A percentile compares a stretch with the other conserved stretches of the same genome.
Evolutionary conservation across 1,140 invertebrate genomes (phyloP).

Genomic region (Metaphire vulgaris): DNA sequence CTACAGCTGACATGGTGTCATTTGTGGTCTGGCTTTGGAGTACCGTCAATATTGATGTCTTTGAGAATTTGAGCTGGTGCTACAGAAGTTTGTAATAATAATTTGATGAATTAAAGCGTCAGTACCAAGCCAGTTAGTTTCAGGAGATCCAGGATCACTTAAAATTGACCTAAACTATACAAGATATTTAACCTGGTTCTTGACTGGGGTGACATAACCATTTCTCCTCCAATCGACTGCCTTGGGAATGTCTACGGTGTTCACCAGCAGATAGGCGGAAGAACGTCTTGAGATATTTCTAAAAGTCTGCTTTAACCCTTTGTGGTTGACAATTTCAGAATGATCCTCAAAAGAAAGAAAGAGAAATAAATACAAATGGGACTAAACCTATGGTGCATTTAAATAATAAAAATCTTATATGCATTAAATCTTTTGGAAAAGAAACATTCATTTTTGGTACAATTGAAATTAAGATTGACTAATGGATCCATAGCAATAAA

Average conservation of each 20-base stretch:
- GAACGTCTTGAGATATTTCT: too few species aligned
- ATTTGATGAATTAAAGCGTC: neutral
- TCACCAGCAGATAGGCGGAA: too few species aligned
- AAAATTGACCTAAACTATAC: neutral
- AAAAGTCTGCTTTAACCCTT: too few species aligned
- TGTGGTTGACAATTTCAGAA: too few species aligned
- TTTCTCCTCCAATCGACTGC: slow-evolving; percentile 72
- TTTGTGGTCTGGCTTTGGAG: neutral
- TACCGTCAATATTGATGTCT: neutral
- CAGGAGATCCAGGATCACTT: neutral
- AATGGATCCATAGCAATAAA: too few species aligned
- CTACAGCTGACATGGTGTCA: neutral
- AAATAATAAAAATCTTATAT: too few species aligned
- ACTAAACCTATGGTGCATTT: too few species aligned
- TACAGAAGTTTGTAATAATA: neutral
- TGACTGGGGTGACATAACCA: slow-evolving; percentile 81
- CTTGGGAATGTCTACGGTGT: neutral
- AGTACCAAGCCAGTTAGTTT: neutral
- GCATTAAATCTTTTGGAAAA: too few species aligned
- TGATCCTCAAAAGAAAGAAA: too few species aligned
- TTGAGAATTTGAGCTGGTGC: neutral
- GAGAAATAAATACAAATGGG: too few species aligned
- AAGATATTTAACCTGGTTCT: slow-evolving; percentile 66
- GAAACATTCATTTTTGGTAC: too few species aligned
- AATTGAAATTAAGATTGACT: too few species aligned